Evolutionary conservation across 2,113 vertebrate species (phyloP).

Genomic region (Ceyx margarethae): DNA sequence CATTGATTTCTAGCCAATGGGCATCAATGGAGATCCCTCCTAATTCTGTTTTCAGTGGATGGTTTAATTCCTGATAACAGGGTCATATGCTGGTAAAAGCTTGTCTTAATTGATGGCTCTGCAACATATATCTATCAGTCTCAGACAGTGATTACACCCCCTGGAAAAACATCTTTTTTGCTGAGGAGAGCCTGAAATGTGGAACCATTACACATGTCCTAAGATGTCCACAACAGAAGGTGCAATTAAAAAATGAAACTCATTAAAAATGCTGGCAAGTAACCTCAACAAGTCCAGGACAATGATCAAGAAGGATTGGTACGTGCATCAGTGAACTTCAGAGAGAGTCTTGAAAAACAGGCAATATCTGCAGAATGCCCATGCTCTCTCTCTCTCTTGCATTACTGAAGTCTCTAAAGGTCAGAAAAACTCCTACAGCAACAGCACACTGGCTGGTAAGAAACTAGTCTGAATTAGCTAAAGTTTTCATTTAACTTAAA

Average conservation of each 20-base stretch:
- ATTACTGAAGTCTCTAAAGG: neutral
- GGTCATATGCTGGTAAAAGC: slow-evolving; percentile 3
- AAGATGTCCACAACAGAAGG: slow-evolving; percentile 1
- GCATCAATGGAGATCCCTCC: slow-evolving; percentile 9
- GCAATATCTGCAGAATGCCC: neutral
- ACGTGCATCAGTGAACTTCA: neutral
- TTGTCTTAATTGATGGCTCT: slow-evolving; percentile 29
- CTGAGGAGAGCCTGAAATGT: slow-evolving; percentile 3
- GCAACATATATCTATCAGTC: slow-evolving; percentile 12
- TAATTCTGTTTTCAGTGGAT: neutral
- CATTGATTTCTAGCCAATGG: slow-evolving; percentile 21
- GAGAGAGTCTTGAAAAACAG: neutral
- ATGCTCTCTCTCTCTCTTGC: neutral
- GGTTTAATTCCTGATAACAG: slow-evolving; percentile 42
- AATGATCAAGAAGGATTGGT: neutral
- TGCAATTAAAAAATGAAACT: slow-evolving; percentile 41
- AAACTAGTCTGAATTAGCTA: neutral
- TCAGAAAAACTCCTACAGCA: neutral
- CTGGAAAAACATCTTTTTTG: slow-evolving; percentile 47
- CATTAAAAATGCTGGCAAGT: slow-evolving; percentile 41
- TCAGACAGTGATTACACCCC: slow-evolving; percentile 41
- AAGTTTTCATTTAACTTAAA: neutral
- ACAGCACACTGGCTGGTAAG: neutral
- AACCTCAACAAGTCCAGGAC: slow-evolving; percentile 1
- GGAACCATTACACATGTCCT: slow-evolving; percentile 25